These are phyloP conservation scores for Oppia nitens DNA, from an alignment of 1,140 invertebrate genomes.

Conservation along the genomic window DNA sequence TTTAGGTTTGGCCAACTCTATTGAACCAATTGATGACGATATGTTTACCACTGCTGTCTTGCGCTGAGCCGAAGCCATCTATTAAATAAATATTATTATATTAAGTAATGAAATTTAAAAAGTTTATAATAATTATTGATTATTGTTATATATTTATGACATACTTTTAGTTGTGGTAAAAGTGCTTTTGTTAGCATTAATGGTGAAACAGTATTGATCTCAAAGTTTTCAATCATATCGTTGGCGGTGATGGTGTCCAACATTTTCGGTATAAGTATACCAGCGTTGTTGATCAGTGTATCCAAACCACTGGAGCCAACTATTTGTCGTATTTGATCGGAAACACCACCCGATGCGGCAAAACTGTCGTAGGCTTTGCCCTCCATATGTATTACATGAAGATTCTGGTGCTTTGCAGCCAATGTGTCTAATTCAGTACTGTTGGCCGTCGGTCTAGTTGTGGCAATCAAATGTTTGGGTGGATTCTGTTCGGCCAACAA, in stretches of 20 bases:
- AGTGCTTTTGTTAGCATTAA: conserved; percentile 60
- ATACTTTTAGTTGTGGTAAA: conserved; percentile 46
- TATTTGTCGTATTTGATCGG: conserved; percentile 21
- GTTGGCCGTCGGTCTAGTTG: conserved; percentile 45
- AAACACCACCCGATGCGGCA: conserved; percentile 6
- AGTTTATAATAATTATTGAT: background rate
- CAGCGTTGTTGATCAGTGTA: conserved; percentile 71
- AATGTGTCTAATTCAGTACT: conserved; percentile 22
- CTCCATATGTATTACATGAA: conserved; percentile 13
- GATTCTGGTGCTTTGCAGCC: background rate
- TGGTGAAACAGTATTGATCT: conserved; percentile 59
- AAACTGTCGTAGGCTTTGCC: conserved; percentile 18
- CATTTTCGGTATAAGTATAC: conserved; percentile 50
- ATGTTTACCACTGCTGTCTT: conserved; percentile 64
- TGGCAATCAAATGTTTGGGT: conserved; percentile 48
- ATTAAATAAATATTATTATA: conserved; percentile 19
- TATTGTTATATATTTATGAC: background rate
- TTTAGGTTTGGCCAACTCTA: conserved; percentile 47
- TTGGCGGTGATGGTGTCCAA: conserved; percentile 47
- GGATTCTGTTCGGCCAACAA: conserved; percentile 31
- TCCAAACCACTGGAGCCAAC: conserved; percentile 53
- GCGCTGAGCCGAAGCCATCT: conserved; percentile 40
- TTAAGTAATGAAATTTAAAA: no score
- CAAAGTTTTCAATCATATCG: conserved; percentile 48
- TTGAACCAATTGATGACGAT: conserved; percentile 62